Conservation (phyloP, 2,888 invertebrate species). For the Cephus pygmeus region DNA sequence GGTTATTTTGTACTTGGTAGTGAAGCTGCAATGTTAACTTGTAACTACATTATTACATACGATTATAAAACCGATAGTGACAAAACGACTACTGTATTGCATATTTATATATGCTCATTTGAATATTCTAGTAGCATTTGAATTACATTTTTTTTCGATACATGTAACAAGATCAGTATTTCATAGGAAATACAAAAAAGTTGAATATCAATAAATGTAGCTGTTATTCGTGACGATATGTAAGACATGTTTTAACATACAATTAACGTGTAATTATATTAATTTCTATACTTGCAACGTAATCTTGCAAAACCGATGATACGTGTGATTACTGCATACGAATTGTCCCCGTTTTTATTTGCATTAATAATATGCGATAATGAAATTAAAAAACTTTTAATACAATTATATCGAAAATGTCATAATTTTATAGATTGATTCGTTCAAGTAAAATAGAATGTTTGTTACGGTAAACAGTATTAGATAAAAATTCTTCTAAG, state of each 20-base stretch:
- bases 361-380: too few relatives aligned
- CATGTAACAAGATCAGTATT: neutral
- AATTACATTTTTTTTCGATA: neutral
- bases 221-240: too few relatives aligned
- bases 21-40: conserved; percentile 12
- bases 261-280: too few relatives aligned
- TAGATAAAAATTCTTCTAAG: neutral
- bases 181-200: neutral
- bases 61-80: neutral
- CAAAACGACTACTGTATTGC: neutral
- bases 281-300: too few relatives aligned
- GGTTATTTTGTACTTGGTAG: conserved; percentile 5
- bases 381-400: too few relatives aligned
- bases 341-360: too few relatives aligned
- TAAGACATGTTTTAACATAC: too few relatives aligned
- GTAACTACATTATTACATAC: neutral
- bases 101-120: neutral
- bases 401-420: too few relatives aligned
- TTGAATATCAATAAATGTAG: too few relatives aligned
- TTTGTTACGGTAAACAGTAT: neutral
- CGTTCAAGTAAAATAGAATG: neutral
- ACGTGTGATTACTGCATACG: too few relatives aligned
- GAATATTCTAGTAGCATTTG: neutral
- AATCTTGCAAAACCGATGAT: too few relatives aligned
- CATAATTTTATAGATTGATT: too few relatives aligned